Conservation (phyloP, 2,113 vertebrate genomes). For the Addax nasomaculatus region DNA sequence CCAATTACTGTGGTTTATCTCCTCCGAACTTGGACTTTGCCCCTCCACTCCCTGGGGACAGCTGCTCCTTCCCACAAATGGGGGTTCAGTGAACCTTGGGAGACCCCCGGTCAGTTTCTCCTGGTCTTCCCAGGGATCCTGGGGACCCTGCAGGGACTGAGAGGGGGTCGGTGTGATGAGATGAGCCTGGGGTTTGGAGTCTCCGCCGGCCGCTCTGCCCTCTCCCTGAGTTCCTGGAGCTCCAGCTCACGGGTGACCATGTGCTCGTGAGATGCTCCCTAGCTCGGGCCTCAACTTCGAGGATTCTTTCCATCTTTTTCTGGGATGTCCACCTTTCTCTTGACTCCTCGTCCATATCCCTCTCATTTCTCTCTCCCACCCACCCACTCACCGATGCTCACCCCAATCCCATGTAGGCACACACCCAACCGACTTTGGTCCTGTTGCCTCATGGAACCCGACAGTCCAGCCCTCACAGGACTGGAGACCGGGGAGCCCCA, state of each 20-base stretch:
- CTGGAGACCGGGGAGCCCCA: neutral
- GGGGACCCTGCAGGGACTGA: neutral
- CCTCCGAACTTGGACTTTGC: slow-evolving; percentile 7
- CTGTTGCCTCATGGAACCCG: neutral
- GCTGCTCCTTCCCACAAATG: neutral
- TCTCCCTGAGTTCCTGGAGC: neutral
- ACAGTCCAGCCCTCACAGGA: neutral
- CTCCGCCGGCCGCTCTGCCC: neutral
- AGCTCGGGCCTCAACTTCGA: neutral
- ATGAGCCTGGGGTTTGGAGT: neutral
- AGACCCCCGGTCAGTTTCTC: neutral
- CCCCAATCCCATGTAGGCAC: no score
- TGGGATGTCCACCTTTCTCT: neutral
- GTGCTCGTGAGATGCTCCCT: rapidly evolving
- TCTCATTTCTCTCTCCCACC: neutral
- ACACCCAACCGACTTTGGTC: neutral
- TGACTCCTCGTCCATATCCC: neutral
- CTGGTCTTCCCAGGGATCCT: neutral
- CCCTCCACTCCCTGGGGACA: neutral
- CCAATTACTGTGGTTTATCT: slow-evolving; percentile 7
- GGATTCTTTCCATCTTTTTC: neutral
- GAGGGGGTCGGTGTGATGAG: neutral
- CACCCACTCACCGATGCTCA: rapidly evolving
- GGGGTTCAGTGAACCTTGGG: neutral
- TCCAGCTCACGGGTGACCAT: rapidly evolving